Evolutionary conservation across 2,888 invertebrate genomes (phyloP), one percentile per base, ranked within the genome.

Genomic region (Magallana nippona): DNA sequence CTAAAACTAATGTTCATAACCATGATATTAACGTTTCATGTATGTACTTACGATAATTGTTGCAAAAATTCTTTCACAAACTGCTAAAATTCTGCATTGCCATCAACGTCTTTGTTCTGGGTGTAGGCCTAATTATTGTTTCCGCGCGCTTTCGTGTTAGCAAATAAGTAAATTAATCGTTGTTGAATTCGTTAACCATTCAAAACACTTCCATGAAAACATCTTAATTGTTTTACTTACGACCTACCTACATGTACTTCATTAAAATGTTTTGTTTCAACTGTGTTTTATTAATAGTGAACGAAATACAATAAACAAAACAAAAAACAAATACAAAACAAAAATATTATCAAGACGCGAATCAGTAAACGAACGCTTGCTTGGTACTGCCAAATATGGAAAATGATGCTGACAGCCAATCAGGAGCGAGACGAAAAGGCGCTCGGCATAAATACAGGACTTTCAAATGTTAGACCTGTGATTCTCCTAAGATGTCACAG

Each of bases 381-480:
- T 63, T 63, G 63, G 63, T 63, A 63, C 63, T 63, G 63, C 63
- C 63, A 63, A 63, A 63, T 63, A 63, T 63, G 22, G 63, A 63
- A 22, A 63, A 22, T 22, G 63, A 63, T 63, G 63, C 63, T 63
- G 63, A 63, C 63, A 63, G 63, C 63, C 63, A 63, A 63, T 19
- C 63, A 63, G 10, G 22, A 22, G 63, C 17, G 27, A 19, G 22
- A 63, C 8, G 22, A 22, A 63, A 63, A 63, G 27, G 63, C 63
- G 63, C 63, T 63, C 10, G 63, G 63, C 63, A 22, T 63, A 22
- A 63, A 22, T 22, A 19, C 22, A 22, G n/a, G n/a, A 17, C 8
- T n/a, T 60, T 19, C 44, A 44, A 44, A 44, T 8, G 19, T 22
- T 22, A 63, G 22, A 63, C 11, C 10, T 22, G 22, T 22, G 27